These are phyloP conservation scores for Otus sunia DNA, from an alignment of 2,113 vertebrate genomes.

Conservation along the genomic window DNA sequence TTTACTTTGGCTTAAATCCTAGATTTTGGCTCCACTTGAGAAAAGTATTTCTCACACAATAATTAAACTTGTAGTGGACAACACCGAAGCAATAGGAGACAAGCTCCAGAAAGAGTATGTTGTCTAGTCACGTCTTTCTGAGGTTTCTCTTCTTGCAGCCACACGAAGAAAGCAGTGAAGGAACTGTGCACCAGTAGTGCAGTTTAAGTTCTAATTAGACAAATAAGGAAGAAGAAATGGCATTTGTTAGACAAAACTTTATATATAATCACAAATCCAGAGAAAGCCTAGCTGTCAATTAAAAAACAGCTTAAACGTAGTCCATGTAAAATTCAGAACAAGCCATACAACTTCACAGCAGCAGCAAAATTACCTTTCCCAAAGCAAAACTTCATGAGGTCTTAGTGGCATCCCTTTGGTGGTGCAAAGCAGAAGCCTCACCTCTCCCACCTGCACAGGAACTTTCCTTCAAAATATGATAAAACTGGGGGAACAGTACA, in stretches of 20 bases:
- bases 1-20: conserved; percentile 72
- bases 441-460: not conserved
- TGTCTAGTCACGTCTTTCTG: not conserved
- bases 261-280: not conserved
- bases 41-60: conserved; percentile 61
- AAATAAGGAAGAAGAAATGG: conserved; percentile 16
- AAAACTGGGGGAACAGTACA: not conserved
- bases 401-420: not conserved
- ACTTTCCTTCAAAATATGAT: not conserved
- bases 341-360: not conserved
- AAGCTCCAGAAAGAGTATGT: not conserved
- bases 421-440: not conserved
- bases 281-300: not conserved
- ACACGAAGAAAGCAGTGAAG: not conserved
- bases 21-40: conserved; percentile 58
- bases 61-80: conserved; percentile 71
- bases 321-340: not conserved
- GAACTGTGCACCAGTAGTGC: not conserved
- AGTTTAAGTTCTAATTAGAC: conserved; percentile 30
- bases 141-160: conserved; percentile 15
- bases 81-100: conserved; percentile 30
- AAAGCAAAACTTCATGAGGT: not conserved
- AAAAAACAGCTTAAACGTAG: not conserved
- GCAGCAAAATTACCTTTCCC: not conserved
- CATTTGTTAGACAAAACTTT: conserved; percentile 23